Base-by-base conservation (phyloP, 2,113 vertebrate genomes). In the Sapayoa aenigma region DNA sequence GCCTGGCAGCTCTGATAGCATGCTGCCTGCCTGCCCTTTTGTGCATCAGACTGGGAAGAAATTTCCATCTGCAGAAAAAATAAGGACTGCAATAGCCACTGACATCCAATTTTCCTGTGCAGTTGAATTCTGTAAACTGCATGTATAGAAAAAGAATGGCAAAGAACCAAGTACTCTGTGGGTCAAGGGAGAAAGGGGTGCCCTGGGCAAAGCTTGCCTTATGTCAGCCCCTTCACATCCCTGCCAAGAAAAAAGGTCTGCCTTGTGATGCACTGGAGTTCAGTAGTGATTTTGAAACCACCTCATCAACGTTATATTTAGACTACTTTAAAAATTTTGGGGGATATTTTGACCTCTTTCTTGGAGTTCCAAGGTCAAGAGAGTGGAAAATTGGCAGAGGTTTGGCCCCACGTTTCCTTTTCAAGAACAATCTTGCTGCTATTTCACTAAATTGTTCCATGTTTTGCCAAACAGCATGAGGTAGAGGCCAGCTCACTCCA, bases 391-490 rank as follows among this genome's bases (percentile, higher is more conserved):
- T 4, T 15, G 12, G 4, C 44, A 24, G 39, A 74, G 17, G 10
- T 91, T 82, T 60, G 37, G 9, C 5, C 24, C 12, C 12, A n/a
- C 10, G 2, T 37, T 60, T 95, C 21, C 9, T 37, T 62, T 53
- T 53, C 44, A 65, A 37, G 50, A 56, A 55, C 12, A 82, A 47
- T n/a, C 16, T 33, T 39, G 21, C 8, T 2, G 2, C 31, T 72
- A 2, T 59, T 75, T 93, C 0, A 0, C 27, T 30, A 28, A 46
- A 60, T 18, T 82, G 13, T n/a, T 68, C 0, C 0, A 13, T 15
- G n/a, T 67, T 93, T 87, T 55, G 71, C 46, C 33, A 17, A 72
- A 46, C 35, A 71, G 46, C 47, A 47, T 0, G 0, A 53, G 31
- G 14, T 17, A 39, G 60, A 67, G 24, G 30, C 5, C 50, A 58